Evolutionary conservation across 2,888 invertebrate species (phyloP), one percentile per base, ranked within the genome.

Genomic region (Meiosimyza decipiens): DNA sequence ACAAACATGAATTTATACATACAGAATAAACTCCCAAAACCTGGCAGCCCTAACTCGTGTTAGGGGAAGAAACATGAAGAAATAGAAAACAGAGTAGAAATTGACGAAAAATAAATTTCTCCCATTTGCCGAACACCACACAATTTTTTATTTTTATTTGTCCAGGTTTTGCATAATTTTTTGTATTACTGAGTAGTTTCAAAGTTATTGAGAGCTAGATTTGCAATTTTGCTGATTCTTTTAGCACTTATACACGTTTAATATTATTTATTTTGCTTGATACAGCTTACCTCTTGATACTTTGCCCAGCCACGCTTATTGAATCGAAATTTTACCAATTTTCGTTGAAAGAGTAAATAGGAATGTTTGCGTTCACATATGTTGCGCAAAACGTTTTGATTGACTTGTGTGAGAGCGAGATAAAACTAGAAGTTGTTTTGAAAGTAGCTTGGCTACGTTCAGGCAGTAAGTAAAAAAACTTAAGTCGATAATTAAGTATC

Each of bases 221-320:
- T n/a, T n/a, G 60, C 51, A 33, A 15, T 60, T 64, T 22, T 15
- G 6, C 18, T 16, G 9, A 40, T 52, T 16, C 57, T 69, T 49
- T 12, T 22, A 9, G 12, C 28, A 60, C 9, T 65, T 60, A 59
- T 51, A 7, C 16, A 57, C 72, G 54, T 55, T 73, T 74, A 55
- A 67, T 67, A 15, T 64, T 57, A 65, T 69, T 75, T 74, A 74
- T 72, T 68, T 66, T 55, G 18, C 40, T 52, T 66, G 55, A 72
- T 62, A 47, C 50, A 22, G 71, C 75, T 89, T 91, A 92, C 92
- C 93, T 92, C 91, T 92, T 92, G 89, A 91, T 92, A 90, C 92
- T 92, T 92, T 92, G 92, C 92, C 92, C 93, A 93, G 93, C 93
- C 93, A 94, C 94, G 93, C 93, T 93, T 93, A 91, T 63, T 54